Conservation (phyloP, 2,888 invertebrate species). For the Elmis aenea region DNA sequence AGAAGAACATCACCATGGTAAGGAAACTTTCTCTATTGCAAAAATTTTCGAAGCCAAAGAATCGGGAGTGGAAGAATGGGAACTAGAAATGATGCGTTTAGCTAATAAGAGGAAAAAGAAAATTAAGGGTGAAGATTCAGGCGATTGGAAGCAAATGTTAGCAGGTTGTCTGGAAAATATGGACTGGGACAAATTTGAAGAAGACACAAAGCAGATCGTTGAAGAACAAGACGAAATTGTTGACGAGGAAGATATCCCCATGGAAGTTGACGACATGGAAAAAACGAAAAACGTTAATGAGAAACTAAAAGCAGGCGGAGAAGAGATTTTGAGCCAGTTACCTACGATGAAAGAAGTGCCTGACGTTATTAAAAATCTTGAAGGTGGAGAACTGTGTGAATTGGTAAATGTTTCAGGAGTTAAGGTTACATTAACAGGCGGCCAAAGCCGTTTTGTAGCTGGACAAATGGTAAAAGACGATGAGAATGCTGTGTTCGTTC, state of each 20-base stretch:
- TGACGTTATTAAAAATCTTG: slow-evolving; percentile 57
- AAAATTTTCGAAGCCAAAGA: slow-evolving; percentile 55
- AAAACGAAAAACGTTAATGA: slow-evolving; percentile 57
- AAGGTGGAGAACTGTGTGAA: slow-evolving; percentile 55
- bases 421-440: slow-evolving; percentile 47
- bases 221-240: slow-evolving; percentile 61
- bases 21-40: slow-evolving; percentile 50
- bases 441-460: slow-evolving; percentile 69
- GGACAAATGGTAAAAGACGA: slow-evolving; percentile 69
- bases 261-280: slow-evolving; percentile 53
- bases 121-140: slow-evolving; percentile 36
- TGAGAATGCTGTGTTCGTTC: slow-evolving; percentile 45
- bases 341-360: slow-evolving; percentile 60
- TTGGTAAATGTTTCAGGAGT: slow-evolving; percentile 60
- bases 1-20: slow-evolving; percentile 43
- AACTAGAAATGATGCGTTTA: slow-evolving; percentile 42
- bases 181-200: slow-evolving; percentile 57
- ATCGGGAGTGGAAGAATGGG: slow-evolving; percentile 42
- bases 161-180: slow-evolving; percentile 60
- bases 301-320: slow-evolving; percentile 52
- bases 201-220: slow-evolving; percentile 65
- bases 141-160: slow-evolving; percentile 48
- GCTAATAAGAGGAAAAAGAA: slow-evolving; percentile 42
- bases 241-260: slow-evolving; percentile 41
- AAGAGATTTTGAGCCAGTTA: slow-evolving; percentile 52